Base-by-base conservation (phyloP, 1,140 invertebrate species). In the Drosophila parvula region DNA sequence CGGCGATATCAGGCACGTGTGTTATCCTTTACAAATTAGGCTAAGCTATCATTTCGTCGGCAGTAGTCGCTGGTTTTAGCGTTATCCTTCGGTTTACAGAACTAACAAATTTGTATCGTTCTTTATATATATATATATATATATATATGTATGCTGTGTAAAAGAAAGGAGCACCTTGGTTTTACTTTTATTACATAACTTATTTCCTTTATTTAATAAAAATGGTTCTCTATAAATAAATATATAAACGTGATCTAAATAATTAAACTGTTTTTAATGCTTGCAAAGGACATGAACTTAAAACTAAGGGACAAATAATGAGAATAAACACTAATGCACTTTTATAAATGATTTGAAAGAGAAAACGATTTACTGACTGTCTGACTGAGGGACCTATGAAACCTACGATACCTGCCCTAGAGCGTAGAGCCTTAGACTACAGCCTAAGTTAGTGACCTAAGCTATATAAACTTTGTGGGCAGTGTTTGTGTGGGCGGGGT, bases 221-320 rank as follows among this genome's bases (percentile, higher is more conserved):
- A 82, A 78, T 83, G 79, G 69, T 86, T 86, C 77, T 68, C 83
- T 83, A 89, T 83, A 88, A 83, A 89, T 83, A 86, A 86, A 71
- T 78, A 83, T 78, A 77, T 74, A 78, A 82, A 74, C 41, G 64
- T 74, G 77, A 22, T 22, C 22, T 22, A 22, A 22, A 22, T 22
- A 22, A 22, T 22, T 22, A 22, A 22, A 22, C 44, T 62, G 62
- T 51, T 55, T 71, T 69, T 16, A 86, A 79, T 89, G 59, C 27
- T 77, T 73, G 69, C 44, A 62, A 76, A 77, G 44, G 71, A 83
- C 64, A 58, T 59, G 62, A 44, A 51, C 58, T 67, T 69, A 71
- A 16, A 14, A 22, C 18, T 28, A 71, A 58, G 59, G 44, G 73
- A 84, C 63, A 22, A 22, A 67, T 40, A 45, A 57, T 77, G 38